phyloP scores from a whole-genome alignment of 2,113 vertebrate species.

The Rhinopomastus cyanomelas region DNA sequence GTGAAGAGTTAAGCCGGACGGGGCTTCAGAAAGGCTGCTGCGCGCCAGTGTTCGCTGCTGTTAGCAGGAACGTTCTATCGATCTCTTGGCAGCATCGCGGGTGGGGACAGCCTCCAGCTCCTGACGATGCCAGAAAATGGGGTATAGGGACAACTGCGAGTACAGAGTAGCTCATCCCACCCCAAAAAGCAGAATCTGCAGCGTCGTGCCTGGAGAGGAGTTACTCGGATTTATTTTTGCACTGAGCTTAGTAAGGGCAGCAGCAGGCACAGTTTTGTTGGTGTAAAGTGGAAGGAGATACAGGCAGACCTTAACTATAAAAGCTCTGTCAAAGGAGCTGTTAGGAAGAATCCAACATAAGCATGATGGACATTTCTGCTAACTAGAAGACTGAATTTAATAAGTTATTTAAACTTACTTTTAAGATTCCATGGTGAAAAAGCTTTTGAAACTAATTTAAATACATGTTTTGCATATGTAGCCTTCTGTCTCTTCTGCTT shows the following conservation, averaged over 20 bases:
- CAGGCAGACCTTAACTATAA: fast-evolving
- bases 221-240: not conserved
- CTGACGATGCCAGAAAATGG: not conserved
- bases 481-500: not conserved
- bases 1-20: fast-evolving
- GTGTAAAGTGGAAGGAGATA: not conserved
- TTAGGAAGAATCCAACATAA: not conserved
- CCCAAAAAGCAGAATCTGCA: not conserved
- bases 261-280: not conserved
- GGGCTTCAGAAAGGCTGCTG: not conserved
- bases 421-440: not conserved
- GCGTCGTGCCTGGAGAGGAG: not conserved
- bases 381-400: not conserved
- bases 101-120: not conserved
- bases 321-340: not conserved
- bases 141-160: not conserved
- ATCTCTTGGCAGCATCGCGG: not conserved
- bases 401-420: not conserved
- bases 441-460: not conserved
- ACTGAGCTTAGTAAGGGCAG: not conserved
- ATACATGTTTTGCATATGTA: fast-evolving
- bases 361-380: not conserved
- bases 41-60: not conserved
- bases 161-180: not conserved
- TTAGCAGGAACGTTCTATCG: fast-evolving